Evolutionary conservation across 2,888 invertebrate genomes (phyloP), one percentile per base, ranked within the genome.

Genomic region (Aspidapion aeneum): DNA sequence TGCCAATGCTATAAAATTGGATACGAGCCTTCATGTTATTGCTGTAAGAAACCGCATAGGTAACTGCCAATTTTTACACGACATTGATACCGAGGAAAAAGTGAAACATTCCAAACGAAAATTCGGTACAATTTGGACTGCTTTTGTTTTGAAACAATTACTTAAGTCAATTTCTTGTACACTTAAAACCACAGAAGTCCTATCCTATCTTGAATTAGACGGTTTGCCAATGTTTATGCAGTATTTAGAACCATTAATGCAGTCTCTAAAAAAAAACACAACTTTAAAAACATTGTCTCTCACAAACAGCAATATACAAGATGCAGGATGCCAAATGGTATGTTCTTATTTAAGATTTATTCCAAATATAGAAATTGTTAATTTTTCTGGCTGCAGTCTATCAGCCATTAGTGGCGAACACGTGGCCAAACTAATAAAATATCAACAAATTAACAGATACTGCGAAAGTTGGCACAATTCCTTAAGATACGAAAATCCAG

Each of bases 401-500:
- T 86, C 86, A 0, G 74, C 83, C 1, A 79, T 83, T 22, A 89
- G 90, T 18, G 90, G 89, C 0, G 80, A 83, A 0, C 82, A 84
- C 59, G 80, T 93, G 49, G 87, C 88, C 0, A 86, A 88, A 67
- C 81, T 90, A 72, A 82, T 90, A 49, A 89, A 87, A 68, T 76
- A 73, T 62, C 80, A 80, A 70, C 80, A 81, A 70, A 78, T 80
- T 52, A 79, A 86, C 63, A 85, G 92, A 60, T 91, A 89, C 74
- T 89, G 90, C 68, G 91, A 93, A 74, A 89, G 90, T 65, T 93
- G 93, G 93, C 87, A 90, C 67, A 88, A 89, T 70, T 91, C 91
- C 5, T 76, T 93, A 60, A 84, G 93, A n/a, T 92, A 91, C 74
- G 85, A 89, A 17, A 82, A 88, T 56, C 90, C 92, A 0, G 86